These are phyloP conservation scores for Montipora capricornis DNA, from an alignment of 64 coral and sea anemone genomes.

Conservation along the genomic window DNA sequence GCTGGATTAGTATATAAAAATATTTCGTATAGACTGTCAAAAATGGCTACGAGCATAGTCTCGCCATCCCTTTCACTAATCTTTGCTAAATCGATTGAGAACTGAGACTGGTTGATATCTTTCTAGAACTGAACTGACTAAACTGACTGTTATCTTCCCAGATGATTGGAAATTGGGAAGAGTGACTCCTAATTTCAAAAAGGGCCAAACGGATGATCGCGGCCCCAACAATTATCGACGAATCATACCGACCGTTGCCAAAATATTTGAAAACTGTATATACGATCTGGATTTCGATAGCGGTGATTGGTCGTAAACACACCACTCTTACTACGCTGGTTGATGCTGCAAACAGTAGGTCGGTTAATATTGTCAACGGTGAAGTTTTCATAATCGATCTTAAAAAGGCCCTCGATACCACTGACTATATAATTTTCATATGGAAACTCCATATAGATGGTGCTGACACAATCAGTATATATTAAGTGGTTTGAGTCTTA, in stretches of 20 bases:
- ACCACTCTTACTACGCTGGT: slow-evolving; percentile 45
- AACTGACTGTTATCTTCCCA: not conserved
- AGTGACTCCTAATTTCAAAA: slow-evolving; percentile 2
- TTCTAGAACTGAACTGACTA: too few relatives aligned
- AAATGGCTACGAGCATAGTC: not conserved
- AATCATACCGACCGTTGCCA: slow-evolving; percentile 2
- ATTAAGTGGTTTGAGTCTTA: slow-evolving; percentile 41
- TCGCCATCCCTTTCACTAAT: not conserved
- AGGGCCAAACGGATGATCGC: not conserved
- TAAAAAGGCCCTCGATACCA: slow-evolving; percentile 28
- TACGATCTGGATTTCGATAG: slow-evolving; percentile 4
- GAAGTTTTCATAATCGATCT: slow-evolving; percentile 8
- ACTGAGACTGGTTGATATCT: too few relatives aligned
- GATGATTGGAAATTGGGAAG: slow-evolving; percentile 4
- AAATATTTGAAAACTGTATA: slow-evolving; percentile 29
- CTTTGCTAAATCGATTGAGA: not conserved
- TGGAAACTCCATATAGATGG: slow-evolving; percentile 12
- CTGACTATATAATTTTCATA: not conserved
- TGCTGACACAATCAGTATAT: not conserved
- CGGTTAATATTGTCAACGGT: slow-evolving; percentile 20
- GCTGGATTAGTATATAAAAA: not conserved
- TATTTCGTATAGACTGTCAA: not conserved
- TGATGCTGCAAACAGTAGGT: slow-evolving; percentile 31
- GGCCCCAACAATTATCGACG: not conserved
- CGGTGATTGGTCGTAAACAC: not conserved